Percentiles rank a stretch among this genome's conserved stretches.
Conservation (phyloP, 2,888 invertebrate genomes). For the Nymphalis polychloros region DNA sequence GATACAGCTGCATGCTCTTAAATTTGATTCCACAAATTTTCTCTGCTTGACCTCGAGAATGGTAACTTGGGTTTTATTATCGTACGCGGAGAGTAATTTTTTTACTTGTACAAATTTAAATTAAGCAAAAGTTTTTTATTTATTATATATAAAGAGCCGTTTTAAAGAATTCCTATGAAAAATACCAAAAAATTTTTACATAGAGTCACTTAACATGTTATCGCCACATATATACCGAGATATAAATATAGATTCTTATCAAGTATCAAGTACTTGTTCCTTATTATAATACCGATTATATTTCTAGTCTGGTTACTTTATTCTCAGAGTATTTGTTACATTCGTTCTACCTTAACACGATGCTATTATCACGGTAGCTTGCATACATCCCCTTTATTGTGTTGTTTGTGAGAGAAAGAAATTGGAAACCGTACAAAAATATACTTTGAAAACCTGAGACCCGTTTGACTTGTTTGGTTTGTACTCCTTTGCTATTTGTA, state of each 20-base stretch:
- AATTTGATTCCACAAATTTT: slow-evolving; percentile 38
- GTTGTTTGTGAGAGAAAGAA: slow-evolving; percentile 64
- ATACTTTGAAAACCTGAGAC: slow-evolving; percentile 58
- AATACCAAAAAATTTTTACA: not conserved
- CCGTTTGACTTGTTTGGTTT: slow-evolving; percentile 61
- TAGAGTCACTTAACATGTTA: not conserved
- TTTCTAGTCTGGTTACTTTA: slow-evolving; percentile 45
- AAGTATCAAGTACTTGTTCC: not conserved
- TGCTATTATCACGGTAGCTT: slow-evolving; percentile 61
- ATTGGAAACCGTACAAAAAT: slow-evolving; percentile 63
- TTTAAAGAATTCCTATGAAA: no score
- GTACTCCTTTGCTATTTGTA: slow-evolving; percentile 42
- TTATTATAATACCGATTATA: slow-evolving; percentile 3
- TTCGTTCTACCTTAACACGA: slow-evolving; percentile 45
- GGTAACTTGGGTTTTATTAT: slow-evolving; percentile 15
- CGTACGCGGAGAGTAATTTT: not conserved
- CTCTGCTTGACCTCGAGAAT: slow-evolving; percentile 32
- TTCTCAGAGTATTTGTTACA: slow-evolving; percentile 47
- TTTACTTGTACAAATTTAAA: not conserved
- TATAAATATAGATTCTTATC: not conserved
- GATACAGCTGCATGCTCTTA: slow-evolving; percentile 63
- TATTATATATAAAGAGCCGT: no score
- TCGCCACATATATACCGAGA: not conserved
- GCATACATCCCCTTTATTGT: slow-evolving; percentile 57
- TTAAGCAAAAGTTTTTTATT: no score